Evolutionary conservation across 2,888 invertebrate species (phyloP).

Genomic region (Branchellion lobata): DNA sequence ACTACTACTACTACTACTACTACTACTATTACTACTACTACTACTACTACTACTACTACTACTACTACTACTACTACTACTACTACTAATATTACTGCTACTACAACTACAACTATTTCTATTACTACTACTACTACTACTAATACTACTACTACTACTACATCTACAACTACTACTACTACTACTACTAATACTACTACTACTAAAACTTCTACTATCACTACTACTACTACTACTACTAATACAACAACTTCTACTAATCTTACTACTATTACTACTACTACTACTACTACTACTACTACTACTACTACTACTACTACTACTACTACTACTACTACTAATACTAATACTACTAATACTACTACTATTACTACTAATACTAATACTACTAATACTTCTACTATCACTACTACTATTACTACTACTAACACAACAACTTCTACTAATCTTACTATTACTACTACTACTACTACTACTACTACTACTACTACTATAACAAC

Average conservation of each 20-base stretch:
- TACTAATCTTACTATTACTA: neutral
- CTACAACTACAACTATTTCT: neutral
- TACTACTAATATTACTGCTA: neutral
- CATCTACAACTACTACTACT: neutral
- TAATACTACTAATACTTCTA: neutral
- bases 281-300: neutral
- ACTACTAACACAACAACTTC: neutral
- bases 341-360: neutral
- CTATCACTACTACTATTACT: neutral
- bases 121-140: neutral
- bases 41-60: slow-evolving; percentile 17
- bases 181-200: slow-evolving; percentile 16
- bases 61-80: slow-evolving; percentile 20
- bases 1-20: slow-evolving; percentile 10
- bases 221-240: slow-evolving; percentile 19
- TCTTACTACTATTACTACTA: slow-evolving; percentile 10
- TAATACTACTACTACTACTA: slow-evolving; percentile 1
- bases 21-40: slow-evolving; percentile 20
- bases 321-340: neutral
- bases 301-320: neutral
- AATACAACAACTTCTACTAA: neutral
- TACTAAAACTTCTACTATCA: slow-evolving; percentile 4
- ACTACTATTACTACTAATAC: neutral
- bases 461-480: neutral
- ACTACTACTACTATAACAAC: neutral